These are phyloP conservation scores for Mimachlamys varia DNA, from an alignment of 2,888 invertebrate species.

Conservation along the genomic window DNA sequence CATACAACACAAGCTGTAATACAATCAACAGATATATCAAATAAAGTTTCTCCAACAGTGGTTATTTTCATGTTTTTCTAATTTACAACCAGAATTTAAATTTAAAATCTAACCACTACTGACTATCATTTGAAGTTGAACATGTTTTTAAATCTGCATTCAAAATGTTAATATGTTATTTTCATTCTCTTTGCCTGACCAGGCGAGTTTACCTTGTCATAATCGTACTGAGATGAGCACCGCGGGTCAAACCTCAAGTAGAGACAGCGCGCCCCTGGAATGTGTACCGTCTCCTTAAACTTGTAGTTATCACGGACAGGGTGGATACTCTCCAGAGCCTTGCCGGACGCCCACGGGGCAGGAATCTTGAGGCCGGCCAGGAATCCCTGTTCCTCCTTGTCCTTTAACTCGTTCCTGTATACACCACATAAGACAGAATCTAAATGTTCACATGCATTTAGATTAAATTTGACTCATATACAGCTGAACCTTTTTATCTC, in stretches of 20 bases:
- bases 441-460: no score
- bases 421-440: neutral
- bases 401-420: conserved; percentile 53
- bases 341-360: conserved; percentile 81
- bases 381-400: conserved; percentile 78
- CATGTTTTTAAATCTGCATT: neutral
- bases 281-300: conserved; percentile 80
- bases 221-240: conserved; percentile 81
- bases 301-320: conserved; percentile 81
- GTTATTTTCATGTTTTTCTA: neutral
- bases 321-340: conserved; percentile 80
- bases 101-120: neutral
- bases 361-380: conserved; percentile 79
- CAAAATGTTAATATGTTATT: neutral
- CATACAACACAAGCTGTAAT: conserved; percentile 77
- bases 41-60: neutral
- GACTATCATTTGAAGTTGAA: no score
- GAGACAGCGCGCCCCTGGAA: conserved; percentile 80
- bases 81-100: neutral
- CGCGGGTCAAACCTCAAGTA: conserved; percentile 80
- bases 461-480: no score
- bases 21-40: neutral
- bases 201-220: conserved; percentile 77
- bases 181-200: neutral
- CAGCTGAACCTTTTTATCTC: no score